phyloP scores from a whole-genome alignment of 2,113 vertebrate genomes.

The Coturnix japonica region DNA sequence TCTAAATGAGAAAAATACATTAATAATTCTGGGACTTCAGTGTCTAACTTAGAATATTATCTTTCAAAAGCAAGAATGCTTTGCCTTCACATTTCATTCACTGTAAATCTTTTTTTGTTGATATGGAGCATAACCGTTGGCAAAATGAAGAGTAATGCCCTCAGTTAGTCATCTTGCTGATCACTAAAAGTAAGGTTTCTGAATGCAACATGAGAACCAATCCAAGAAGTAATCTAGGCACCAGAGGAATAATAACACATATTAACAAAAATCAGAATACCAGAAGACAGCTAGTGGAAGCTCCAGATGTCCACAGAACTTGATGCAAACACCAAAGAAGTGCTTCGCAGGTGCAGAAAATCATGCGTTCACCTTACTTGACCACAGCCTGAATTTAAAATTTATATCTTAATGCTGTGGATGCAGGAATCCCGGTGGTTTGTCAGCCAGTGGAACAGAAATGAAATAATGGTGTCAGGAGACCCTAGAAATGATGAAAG shows the following conservation, averaged over 20 bases:
- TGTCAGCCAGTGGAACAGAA: neutral
- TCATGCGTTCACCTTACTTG: neutral
- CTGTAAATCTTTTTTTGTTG: neutral
- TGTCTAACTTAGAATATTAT: neutral
- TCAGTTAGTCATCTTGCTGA: neutral
- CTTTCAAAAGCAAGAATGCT: neutral
- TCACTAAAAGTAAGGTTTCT: neutral
- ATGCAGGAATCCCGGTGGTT: neutral
- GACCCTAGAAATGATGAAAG: neutral
- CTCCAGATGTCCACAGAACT: neutral
- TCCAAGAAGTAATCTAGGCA: neutral
- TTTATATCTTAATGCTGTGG: neutral
- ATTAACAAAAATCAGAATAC: neutral
- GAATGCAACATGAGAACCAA: neutral
- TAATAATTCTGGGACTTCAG: neutral
- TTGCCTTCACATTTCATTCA: neutral
- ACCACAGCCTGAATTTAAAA: neutral
- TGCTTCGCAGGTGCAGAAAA: neutral
- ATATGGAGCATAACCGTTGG: neutral
- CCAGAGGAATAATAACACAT: neutral
- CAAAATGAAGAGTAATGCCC: neutral
- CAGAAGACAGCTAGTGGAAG: neutral
- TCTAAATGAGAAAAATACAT: neutral
- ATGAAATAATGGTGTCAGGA: neutral
- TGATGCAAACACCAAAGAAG: neutral